A percentile compares a stretch with the other conserved stretches of the same genome.
Conservation (phyloP, 2,113 vertebrate species). For the Oncorhynchus clarkii region DNA sequence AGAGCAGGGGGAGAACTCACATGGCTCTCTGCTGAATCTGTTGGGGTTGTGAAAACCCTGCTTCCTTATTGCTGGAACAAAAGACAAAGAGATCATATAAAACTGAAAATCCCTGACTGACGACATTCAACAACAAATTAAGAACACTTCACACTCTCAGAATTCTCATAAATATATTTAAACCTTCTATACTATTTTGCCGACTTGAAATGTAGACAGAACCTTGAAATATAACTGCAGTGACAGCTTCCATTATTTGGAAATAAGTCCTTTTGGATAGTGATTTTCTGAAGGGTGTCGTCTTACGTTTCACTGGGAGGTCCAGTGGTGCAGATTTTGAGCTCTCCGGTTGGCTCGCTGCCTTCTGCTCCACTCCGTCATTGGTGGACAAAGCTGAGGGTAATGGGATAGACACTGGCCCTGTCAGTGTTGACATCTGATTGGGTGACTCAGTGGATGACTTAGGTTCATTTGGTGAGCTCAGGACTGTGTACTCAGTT, state of each 20-base stretch:
- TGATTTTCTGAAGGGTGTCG: background rate
- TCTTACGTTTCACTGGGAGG: constrained; percentile 65
- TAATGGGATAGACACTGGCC: constrained; percentile 49
- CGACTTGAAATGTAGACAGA: constrained; percentile 7
- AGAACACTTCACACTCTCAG: background rate
- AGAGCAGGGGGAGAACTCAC: constrained; percentile 60
- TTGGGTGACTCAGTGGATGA: constrained; percentile 52
- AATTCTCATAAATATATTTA: too few relatives aligned
- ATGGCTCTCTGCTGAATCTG: constrained; percentile 79
- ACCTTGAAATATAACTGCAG: background rate
- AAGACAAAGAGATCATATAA: constrained; percentile 8
- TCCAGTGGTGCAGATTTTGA: constrained; percentile 40
- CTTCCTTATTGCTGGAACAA: constrained; percentile 69
- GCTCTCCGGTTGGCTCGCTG: constrained; percentile 52
- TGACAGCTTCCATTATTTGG: background rate
- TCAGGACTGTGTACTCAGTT: constrained; percentile 69
- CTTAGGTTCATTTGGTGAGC: constrained; percentile 34
- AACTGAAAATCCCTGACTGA: background rate
- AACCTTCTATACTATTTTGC: too few relatives aligned
- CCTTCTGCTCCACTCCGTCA: constrained; percentile 47
- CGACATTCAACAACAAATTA: background rate
- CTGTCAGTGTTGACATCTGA: constrained; percentile 32
- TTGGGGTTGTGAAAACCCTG: constrained; percentile 79
- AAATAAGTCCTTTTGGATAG: background rate
- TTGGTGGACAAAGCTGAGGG: constrained; percentile 44